These are phyloP conservation scores for Melipona quadrifasciata DNA, from an alignment of 1,140 invertebrate genomes.

Conservation along the genomic window DNA sequence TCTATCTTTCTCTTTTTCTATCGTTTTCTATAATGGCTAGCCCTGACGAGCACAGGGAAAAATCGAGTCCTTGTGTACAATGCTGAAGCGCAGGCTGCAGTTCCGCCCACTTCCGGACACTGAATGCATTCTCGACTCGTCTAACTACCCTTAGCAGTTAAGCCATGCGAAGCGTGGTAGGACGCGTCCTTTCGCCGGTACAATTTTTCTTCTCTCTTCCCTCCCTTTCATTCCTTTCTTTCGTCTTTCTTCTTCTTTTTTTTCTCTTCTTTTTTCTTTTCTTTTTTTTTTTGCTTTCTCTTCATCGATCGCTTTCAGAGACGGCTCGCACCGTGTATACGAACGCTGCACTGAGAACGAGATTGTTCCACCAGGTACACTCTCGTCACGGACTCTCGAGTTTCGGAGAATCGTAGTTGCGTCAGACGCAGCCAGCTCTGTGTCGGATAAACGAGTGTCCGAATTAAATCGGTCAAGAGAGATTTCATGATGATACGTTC, in stretches of 20 bases:
- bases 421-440: background rate
- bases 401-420: slow-evolving; percentile 4
- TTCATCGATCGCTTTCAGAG: slow-evolving; percentile 48
- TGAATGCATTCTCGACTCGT: slow-evolving; percentile 73
- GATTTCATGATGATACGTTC: background rate
- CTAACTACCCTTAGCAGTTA: slow-evolving; percentile 72
- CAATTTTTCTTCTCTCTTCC: slow-evolving; percentile 49
- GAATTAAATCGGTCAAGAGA: background rate
- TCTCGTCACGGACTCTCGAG: slow-evolving; percentile 37
- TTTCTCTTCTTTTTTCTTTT: background rate
- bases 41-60: slow-evolving; percentile 63
- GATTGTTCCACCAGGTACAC: slow-evolving; percentile 48
- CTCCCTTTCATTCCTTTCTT: background rate
- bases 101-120: slow-evolving; percentile 75
- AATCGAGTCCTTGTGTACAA: slow-evolving; percentile 70
- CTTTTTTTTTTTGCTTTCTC: background rate
- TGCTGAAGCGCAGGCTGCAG: slow-evolving; percentile 73
- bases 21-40: slow-evolving; percentile 56
- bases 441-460: no score
- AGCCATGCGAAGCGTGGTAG: slow-evolving; percentile 65
- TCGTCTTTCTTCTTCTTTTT: background rate
- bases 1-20: slow-evolving; percentile 13
- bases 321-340: slow-evolving; percentile 23
- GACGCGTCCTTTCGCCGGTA: slow-evolving; percentile 65
- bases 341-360: slow-evolving; percentile 21